Conservation (phyloP, 2,888 invertebrate species). For the Agrotis clavis region DNA sequence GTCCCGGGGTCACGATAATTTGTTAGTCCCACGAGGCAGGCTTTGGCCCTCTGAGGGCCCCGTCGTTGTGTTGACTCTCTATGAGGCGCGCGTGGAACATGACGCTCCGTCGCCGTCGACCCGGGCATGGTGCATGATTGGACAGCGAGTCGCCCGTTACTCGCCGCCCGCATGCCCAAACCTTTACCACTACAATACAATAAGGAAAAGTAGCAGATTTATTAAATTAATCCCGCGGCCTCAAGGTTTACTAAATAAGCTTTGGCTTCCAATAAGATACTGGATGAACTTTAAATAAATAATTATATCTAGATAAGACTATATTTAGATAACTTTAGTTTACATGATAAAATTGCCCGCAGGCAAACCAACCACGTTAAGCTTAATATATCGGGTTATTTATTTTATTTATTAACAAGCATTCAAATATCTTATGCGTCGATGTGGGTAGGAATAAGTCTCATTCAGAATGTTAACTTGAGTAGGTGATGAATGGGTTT, state of each 20-base stretch:
- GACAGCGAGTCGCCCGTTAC: too few relatives aligned
- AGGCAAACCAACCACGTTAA: not conserved
- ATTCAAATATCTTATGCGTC: not conserved
- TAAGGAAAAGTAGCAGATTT: too few relatives aligned
- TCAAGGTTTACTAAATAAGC: not conserved
- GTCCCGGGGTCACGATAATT: too few relatives aligned
- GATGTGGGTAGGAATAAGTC: too few relatives aligned
- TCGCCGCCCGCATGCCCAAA: too few relatives aligned
- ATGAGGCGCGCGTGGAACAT: too few relatives aligned
- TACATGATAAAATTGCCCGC: not conserved
- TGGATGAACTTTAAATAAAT: conserved; percentile 12
- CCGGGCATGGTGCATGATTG: too few relatives aligned
- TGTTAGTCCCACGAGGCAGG: too few relatives aligned
- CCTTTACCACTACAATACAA: too few relatives aligned
- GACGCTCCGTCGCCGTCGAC: too few relatives aligned
- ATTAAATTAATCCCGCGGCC: not conserved
- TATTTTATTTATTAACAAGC: conserved; percentile 1
- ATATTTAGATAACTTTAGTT: not conserved
- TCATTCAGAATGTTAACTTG: not conserved
- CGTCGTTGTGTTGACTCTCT: too few relatives aligned
- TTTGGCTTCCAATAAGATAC: not conserved
- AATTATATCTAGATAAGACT: not conserved
- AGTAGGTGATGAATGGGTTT: not conserved
- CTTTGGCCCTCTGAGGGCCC: too few relatives aligned
- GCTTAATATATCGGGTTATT: not conserved